Evolutionary conservation across 2,797 vertebrate genomes (phyloP), one percentile per base, ranked within the genome.

Genomic region (Girardinus metallicus): DNA sequence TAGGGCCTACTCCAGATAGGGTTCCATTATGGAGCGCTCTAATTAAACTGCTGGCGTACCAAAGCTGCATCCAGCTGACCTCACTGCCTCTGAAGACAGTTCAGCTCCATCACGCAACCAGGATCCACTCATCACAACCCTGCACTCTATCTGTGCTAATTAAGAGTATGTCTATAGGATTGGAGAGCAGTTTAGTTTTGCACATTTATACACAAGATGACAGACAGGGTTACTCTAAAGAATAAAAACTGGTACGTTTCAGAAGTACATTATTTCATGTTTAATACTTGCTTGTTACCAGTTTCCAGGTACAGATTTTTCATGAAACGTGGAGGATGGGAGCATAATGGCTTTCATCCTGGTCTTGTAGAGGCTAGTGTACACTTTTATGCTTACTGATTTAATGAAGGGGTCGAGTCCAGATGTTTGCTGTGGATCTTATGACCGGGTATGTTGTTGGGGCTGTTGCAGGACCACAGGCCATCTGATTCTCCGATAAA

Each of bases 21-120:
- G 53, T 51, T 87, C 86, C 73, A 81, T 92, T 89, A 90, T 75
- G 75, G 83, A 87, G 44, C 2, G 11, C 79, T 90, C 78, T 92
- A 92, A 94, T 94, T 92, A 93, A 92, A 92, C 80, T 86, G 80
- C 87, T 15, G 46, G 81, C 81, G 90, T 84, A 78, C 53, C 78
- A 72, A 85, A 86, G 85, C 79, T 70, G 78, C 88, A 92, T 84
- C 82, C 77, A n/a, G 49, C 85, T 86, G 87, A 93, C 91, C 87
- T 88, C 82, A 3, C 46, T 51, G 70, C 75, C 86, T 87, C 79
- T 13, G 11, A 90, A 87, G 81, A 83, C 83, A 80, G 83, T 87
- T 87, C 78, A 87, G 75, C 83, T 89, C 83, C 13, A 86, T 87
- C 87, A 87, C 73, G 10, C 85, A 78, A 86, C 73, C 74, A 84